These are phyloP conservation scores for Cuculus canorus DNA, from an alignment of 2,797 vertebrate species.

Conservation along the genomic window DNA sequence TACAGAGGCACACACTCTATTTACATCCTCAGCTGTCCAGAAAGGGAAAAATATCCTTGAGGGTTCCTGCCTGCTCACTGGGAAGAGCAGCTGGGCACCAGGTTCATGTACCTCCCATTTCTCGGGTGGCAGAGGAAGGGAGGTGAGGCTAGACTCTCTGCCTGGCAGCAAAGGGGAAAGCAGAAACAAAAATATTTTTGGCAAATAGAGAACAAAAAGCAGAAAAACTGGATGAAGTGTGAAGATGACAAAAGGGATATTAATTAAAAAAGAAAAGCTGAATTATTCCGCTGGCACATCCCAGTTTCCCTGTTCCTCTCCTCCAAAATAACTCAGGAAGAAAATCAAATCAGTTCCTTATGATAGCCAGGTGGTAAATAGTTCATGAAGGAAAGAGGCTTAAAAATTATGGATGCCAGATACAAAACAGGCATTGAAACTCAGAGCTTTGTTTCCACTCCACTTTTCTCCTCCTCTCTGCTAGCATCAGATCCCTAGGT, in stretches of 20 bases:
- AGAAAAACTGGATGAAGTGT: background rate
- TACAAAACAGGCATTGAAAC: background rate
- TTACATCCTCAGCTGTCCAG: background rate
- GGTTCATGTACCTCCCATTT: accelerated
- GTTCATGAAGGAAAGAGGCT: background rate
- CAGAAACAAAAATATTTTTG: background rate
- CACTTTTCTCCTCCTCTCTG: background rate
- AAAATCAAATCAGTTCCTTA: background rate
- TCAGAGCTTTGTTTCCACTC: background rate
- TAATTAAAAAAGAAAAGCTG: background rate
- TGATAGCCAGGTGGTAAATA: background rate
- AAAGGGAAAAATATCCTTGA: background rate
- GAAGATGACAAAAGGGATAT: background rate
- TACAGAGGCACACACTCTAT: accelerated
- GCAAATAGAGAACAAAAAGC: background rate
- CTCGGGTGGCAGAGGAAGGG: background rate
- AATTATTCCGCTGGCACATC: background rate
- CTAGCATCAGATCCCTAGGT: background rate
- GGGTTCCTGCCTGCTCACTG: background rate
- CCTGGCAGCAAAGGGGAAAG: background rate
- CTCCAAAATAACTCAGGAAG: background rate
- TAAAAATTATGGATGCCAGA: background rate
- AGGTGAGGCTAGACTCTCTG: background rate
- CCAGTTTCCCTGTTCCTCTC: background rate
- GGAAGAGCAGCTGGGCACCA: background rate